These are phyloP conservation scores for Pachyseris speciosa DNA, from an alignment of 64 coral and sea anemone species.

Conservation along the genomic window DNA sequence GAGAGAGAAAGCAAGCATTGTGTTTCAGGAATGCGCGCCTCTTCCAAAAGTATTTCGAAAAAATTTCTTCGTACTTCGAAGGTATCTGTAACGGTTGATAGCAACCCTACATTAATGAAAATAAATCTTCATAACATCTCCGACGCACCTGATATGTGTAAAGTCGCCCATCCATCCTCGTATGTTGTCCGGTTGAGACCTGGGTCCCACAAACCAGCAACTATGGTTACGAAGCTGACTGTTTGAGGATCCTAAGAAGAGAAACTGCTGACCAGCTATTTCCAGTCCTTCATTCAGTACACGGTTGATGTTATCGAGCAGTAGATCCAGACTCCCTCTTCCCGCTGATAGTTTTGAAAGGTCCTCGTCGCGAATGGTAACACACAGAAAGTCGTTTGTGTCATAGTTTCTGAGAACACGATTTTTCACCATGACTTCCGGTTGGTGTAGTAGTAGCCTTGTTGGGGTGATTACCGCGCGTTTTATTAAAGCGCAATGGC, in stretches of 20 bases:
- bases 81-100: too few relatives aligned
- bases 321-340: constrained; percentile 37
- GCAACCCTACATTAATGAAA: too few relatives aligned
- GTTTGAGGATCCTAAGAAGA: constrained; percentile 92
- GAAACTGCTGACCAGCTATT: constrained; percentile 69
- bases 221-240: constrained; percentile 95
- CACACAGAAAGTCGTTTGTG: constrained; percentile 75
- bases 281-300: constrained; percentile 64
- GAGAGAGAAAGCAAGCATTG: too few relatives aligned
- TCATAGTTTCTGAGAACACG: constrained; percentile 87
- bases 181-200: constrained; percentile 41
- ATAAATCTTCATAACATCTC: too few relatives aligned
- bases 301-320: constrained; percentile 37
- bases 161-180: constrained; percentile 96
- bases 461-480: constrained; percentile 94
- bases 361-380: constrained; percentile 94
- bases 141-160: constrained; percentile 62
- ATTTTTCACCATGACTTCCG: constrained; percentile 96
- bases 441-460: constrained; percentile 64
- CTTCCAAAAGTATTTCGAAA: too few relatives aligned
- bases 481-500: constrained; percentile 90
- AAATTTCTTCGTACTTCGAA: too few relatives aligned
- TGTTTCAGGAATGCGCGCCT: too few relatives aligned
- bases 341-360: constrained; percentile 83
- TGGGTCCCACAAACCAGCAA: constrained; percentile 86